These are phyloP conservation scores for Pinna nobilis DNA, from an alignment of 1,140 invertebrate species.

Conservation along the genomic window DNA sequence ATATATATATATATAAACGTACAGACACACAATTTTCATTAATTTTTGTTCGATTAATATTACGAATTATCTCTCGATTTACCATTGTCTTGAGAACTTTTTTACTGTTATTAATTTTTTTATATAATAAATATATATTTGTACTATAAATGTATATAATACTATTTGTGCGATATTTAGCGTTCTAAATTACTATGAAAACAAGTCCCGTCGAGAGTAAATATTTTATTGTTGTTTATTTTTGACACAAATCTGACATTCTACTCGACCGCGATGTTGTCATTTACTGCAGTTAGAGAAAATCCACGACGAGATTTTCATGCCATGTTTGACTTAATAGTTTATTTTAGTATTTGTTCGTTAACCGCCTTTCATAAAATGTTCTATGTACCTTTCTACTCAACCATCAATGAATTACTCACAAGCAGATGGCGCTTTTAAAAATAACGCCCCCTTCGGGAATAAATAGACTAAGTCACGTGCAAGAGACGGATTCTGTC, in stretches of 20 bases:
- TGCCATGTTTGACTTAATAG: constrained; percentile 26
- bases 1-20: no score
- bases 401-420: constrained; percentile 37
- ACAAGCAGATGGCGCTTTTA: constrained; percentile 25
- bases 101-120: no score
- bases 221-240: not conserved
- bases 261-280: not conserved
- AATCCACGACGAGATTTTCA: constrained; percentile 17
- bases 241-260: constrained; percentile 13
- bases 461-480: constrained; percentile 42
- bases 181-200: no score
- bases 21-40: no score
- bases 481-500: constrained; percentile 24
- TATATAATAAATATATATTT: no score
- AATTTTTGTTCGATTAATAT: no score
- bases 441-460: constrained; percentile 36
- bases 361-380: constrained; percentile 12
- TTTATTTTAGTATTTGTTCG: constrained; percentile 26
- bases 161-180: no score
- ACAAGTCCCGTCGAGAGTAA: no score
- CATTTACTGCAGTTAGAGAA: not conserved
- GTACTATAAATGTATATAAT: no score
- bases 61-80: no score
- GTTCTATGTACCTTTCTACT: constrained; percentile 12
- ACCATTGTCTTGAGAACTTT: no score